Base-by-base conservation (phyloP, 1,140 invertebrate species). In the Drosophila tani region DNA sequence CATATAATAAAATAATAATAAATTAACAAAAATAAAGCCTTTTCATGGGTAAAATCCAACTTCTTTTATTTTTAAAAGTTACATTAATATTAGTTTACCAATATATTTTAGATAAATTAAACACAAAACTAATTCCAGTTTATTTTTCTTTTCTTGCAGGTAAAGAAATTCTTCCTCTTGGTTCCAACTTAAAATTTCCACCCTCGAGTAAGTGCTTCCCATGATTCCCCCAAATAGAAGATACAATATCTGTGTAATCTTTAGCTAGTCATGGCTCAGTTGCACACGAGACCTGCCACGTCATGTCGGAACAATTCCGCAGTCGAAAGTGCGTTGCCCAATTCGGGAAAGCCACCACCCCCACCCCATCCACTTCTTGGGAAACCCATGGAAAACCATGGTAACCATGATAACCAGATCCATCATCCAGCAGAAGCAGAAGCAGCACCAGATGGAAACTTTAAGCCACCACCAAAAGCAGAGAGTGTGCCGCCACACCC, bases 401-500 rank as follows among this genome's bases (percentile, higher is more conserved):
- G 51, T 60, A 73, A n/a, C 27, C 27, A 70, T 57, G 19, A 50
- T 60, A 73, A n/a, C 68, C 46, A 73, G 70, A 73, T 73, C 56
- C 70, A 74, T 74, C 70, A 74, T 73, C 53, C 40, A 21, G 32
- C 32, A 32, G 32, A 17, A 35, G 29, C 32, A 50, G n/a, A 53
- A 38, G 32, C 35, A 50, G 21, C 67, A 73, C 38, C 58, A 27
- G 17, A 24, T 19, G 32, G 38, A 47, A 74, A 75, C 43, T 74
- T 53, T 56, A 64, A 62, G 77, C 66, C 64, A 83, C 81, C 68
- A 82, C 82, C 75, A 32, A 79, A 77, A 69, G 69, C 62, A 40
- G 65, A 40, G 68, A 41, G 24, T 64, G 49, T 40, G 62, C 53
- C 8, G 35, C 66, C 55, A 57, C 77, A 43, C 19, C 27, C 64